Evolutionary conservation across 2,888 invertebrate species (phyloP).

Genomic region (Limnephilus rhombicus): DNA sequence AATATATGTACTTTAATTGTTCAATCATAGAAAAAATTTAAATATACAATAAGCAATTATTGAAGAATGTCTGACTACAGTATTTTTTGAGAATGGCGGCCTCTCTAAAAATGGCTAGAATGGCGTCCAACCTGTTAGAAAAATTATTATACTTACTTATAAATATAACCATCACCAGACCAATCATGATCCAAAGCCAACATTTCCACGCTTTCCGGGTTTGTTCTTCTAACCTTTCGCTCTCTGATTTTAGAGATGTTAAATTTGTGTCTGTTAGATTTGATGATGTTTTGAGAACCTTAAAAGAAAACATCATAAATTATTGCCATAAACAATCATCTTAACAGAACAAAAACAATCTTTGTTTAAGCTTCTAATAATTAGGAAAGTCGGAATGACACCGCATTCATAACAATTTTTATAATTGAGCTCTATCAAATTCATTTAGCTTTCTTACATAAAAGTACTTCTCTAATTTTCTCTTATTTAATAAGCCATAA

Average conservation of each 20-base stretch:
- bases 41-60: background rate
- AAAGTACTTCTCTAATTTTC: too few relatives aligned
- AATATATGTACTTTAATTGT: too few relatives aligned
- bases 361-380: too few relatives aligned
- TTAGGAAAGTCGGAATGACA: too few relatives aligned
- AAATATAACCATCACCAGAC: conserved; percentile 90
- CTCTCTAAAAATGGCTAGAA: background rate
- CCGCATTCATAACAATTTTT: too few relatives aligned
- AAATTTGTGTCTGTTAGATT: conserved; percentile 89
- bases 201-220: conserved; percentile 94
- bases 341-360: background rate
- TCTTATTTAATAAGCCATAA: too few relatives aligned
- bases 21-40: background rate
- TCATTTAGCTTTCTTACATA: too few relatives aligned
- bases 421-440: too few relatives aligned
- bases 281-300: conserved; percentile 87
- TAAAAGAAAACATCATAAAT: conserved; percentile 65
- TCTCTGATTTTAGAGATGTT: conserved; percentile 86
- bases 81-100: background rate
- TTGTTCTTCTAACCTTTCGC: conserved; percentile 89
- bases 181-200: conserved; percentile 96
- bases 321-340: background rate
- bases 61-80: background rate
- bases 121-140: conserved; percentile 67
- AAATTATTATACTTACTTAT: conserved; percentile 82